Evolutionary conservation across 1,140 invertebrate species (phyloP), one percentile per base, ranked within the genome.

Genomic region (Samia ricini): DNA sequence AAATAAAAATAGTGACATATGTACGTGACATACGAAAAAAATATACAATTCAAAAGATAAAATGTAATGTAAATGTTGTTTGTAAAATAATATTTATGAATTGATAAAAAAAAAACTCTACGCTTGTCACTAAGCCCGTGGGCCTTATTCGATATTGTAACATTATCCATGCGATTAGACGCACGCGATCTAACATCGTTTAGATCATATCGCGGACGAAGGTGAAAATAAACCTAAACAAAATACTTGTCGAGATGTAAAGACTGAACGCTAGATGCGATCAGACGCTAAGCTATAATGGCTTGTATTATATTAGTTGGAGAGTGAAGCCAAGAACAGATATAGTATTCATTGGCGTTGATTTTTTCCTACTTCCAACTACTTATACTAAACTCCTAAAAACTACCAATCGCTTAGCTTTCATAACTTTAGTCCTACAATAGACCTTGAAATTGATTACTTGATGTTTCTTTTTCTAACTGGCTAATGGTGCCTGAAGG

Each of bases 101-200:
- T n/a, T n/a, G n/a, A n/a, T n/a, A n/a, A 8, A 52, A 55, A 24
- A 55, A 24, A 60, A 59, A 2, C 59, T 23, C 60, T 61, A 20
- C 64, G 19, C 64, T 50, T 19, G 15, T 59, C 33, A 59, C 56
- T 56, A 60, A 60, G 51, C 4, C 48, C 4, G 15, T 20, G 24
- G 4, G 5, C 36, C 48, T 49, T 42, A 20, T 22, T 8, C 33
- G 5, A 59, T 49, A 49, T 59, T 60, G 59, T 60, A 60, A 60
- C 22, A n/a, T 26, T 24, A 60, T 51, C 49, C 24, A 5, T 12
- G 2, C 18, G n/a, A 60, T 33, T 52, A 51, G 26, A 60, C 24
- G 29, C 56, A 54, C 21, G 59, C 49, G 49, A 60, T 51, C 54
- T 60, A 64, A 61, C 54, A 56, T 29, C 54, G 12, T 52, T 22